These are phyloP conservation scores for Stegodyphus dumicola DNA, from an alignment of 1,140 invertebrate genomes.

Conservation along the genomic window DNA sequence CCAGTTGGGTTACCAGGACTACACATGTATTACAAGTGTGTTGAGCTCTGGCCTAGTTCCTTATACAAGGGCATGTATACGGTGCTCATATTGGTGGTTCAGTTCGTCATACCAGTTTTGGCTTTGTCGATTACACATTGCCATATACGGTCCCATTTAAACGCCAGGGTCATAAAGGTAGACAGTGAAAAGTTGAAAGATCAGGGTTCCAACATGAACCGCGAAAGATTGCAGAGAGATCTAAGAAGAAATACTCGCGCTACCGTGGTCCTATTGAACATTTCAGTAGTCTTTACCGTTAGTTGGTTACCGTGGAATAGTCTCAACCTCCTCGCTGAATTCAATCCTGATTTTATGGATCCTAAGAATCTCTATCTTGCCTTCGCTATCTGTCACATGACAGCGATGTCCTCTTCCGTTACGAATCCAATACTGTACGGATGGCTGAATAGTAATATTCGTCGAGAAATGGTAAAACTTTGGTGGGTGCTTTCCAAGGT, in stretches of 20 bases:
- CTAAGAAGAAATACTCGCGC: constrained; percentile 65
- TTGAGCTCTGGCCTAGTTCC: too few species aligned
- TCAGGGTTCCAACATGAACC: background rate
- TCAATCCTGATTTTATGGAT: constrained; percentile 60
- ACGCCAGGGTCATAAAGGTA: constrained; percentile 38
- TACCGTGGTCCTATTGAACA: constrained; percentile 65
- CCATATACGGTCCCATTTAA: constrained; percentile 65
- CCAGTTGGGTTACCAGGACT: constrained; percentile 66
- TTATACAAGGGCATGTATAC: too few species aligned
- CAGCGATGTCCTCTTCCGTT: too few species aligned
- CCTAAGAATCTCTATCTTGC: constrained; percentile 66
- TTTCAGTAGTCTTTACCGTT: constrained; percentile 66
- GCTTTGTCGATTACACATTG: too few species aligned
- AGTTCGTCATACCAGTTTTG: too few species aligned
- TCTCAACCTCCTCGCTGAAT: too few species aligned
- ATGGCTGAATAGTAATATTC: constrained; percentile 61
- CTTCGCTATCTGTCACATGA: too few species aligned
- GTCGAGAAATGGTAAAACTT: constrained; percentile 66
- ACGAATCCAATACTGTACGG: too few species aligned
- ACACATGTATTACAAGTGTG: constrained; percentile 68
- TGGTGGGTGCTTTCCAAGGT: constrained; percentile 29
- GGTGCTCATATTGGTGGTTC: too few species aligned
- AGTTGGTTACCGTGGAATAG: too few species aligned
- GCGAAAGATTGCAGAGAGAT: constrained; percentile 65
- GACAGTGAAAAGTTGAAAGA: background rate